phyloP scores from a whole-genome alignment of 2,113 vertebrate species.

The Rattus norvegicus region GRCr8 NC_086032.1:18534001-18534500 shows the following conservation, averaged over 20 bases:
- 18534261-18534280: conserved; percentile 34
- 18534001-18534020: neutral
- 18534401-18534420: too few relatives aligned
- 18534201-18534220: conserved; percentile 3
- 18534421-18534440: neutral
- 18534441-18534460: neutral
- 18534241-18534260: neutral
- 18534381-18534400: too few relatives aligned
- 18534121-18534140: neutral
- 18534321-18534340: conserved; percentile 8
- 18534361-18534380: neutral
- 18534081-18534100: neutral
- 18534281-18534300: neutral
- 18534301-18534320: conserved; percentile 17
- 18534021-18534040: neutral
- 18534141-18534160: neutral
- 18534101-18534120: neutral
- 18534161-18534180: neutral
- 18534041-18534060: neutral
- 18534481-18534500: conserved; percentile 34
- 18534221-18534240: conserved; percentile 45
- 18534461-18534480: neutral
- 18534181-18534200: neutral
- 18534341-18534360: conserved; percentile 11
- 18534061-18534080: neutral